phyloP scores from a whole-genome alignment of 2,113 vertebrate species.

The Larimichthys polyactis region DNA sequence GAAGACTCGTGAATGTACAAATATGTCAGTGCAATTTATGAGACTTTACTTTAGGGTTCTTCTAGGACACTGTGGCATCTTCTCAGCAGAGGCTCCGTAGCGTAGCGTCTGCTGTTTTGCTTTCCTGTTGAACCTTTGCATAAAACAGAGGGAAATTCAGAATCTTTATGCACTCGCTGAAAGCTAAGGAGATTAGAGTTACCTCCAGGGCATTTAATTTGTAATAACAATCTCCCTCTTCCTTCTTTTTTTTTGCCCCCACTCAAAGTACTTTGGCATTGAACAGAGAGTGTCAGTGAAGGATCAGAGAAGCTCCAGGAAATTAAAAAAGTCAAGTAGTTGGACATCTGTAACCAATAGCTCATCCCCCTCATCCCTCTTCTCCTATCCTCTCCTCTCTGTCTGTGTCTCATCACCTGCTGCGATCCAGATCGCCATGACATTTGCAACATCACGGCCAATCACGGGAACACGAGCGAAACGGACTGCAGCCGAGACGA shows the following conservation, averaged over 20 bases:
- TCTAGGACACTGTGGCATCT: not conserved
- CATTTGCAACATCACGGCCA: slow-evolving; percentile 65
- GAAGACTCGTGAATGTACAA: slow-evolving; percentile 28
- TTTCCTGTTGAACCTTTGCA: slow-evolving; percentile 40
- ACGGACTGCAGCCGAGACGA: slow-evolving; percentile 66
- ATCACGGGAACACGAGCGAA: slow-evolving; percentile 59
- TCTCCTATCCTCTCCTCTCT: not conserved
- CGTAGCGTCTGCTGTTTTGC: slow-evolving; percentile 16
- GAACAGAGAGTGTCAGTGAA: slow-evolving; percentile 16
- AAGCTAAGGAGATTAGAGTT: slow-evolving; percentile 51
- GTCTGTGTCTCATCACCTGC: not conserved
- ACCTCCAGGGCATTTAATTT: slow-evolving; percentile 52
- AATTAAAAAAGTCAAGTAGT: slow-evolving; percentile 67
- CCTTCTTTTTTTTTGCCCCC: slow-evolving; percentile 9
- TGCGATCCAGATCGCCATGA: slow-evolving; percentile 69
- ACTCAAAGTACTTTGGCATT: slow-evolving; percentile 7
- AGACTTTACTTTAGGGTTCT: slow-evolving; percentile 5
- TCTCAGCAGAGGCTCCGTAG: slow-evolving; percentile 1
- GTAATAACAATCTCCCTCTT: slow-evolving; percentile 32
- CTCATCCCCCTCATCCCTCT: slow-evolving; percentile 3
- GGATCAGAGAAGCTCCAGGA: slow-evolving; percentile 57
- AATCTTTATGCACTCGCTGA: slow-evolving; percentile 35
- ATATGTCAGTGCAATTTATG: slow-evolving; percentile 51
- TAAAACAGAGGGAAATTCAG: slow-evolving; percentile 53
- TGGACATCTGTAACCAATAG: slow-evolving; percentile 4